Evolutionary conservation across 2,888 invertebrate genomes (phyloP), one percentile per base, ranked within the genome.

Genomic region (Orthosia incerta): DNA sequence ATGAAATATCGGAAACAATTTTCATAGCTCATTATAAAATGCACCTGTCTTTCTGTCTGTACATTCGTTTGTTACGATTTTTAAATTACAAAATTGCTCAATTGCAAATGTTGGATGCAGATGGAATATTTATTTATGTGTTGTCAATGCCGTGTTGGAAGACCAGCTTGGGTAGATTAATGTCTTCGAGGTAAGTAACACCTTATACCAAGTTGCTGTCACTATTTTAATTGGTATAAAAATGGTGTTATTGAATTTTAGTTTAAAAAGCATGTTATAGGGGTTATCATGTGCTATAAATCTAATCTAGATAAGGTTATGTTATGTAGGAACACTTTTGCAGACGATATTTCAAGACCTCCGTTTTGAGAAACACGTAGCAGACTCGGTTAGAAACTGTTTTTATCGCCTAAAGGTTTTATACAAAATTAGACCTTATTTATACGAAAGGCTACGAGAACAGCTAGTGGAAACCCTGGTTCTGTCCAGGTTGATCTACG

Each of bases 61-160:
- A 63, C 65, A 26, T 82, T 59, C 50, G 69, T 55, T 73, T 73
- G 69, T 60, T 83, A 68, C 83, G 79, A 82, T 80, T 80, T 83
- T 81, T 81, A 83, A 83, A 81, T 83, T 81, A 79, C 74, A 31
- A 79, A 81, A 81, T 81, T 81, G 74, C 83, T 81, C 83, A 83
- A 81, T 81, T 79, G 79, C 59, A 46, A 65, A 45, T 11, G 51
- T 50, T 45, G 51, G 55, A 26, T 57, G 71, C 51, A 20, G 23
- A 60, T 79, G 66, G 60, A 62, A 83, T 74, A 81, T 74, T 62
- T 71, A 81, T 79, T 62, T 74, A 81, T 79, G 65, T 23, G 18
- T 9, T 72, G 74, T 70, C 83, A 70, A 74, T 45, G 69, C 67
- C 65, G 56, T 1, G 12, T 39, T n/a, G 20, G 51, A 31, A 45